Percentiles rank a stretch among this genome's conserved stretches.
phyloP scores from a whole-genome alignment of 2,113 vertebrate species.

The Amphilophus citrinellus region DNA sequence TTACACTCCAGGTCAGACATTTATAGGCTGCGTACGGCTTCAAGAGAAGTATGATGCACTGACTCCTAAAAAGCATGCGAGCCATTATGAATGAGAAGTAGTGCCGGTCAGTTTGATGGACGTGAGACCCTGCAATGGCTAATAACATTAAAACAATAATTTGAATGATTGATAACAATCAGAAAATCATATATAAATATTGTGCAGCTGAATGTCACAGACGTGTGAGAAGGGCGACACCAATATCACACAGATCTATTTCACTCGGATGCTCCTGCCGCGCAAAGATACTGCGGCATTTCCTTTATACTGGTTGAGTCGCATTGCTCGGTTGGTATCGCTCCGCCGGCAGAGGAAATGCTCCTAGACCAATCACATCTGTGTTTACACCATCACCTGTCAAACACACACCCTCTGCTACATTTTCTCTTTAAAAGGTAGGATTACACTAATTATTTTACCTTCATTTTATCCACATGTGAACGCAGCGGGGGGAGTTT shows the following conservation, averaged over 20 bases:
- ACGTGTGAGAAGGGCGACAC: rapidly evolving
- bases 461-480: not conserved
- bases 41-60: not conserved
- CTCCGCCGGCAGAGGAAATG: slow-evolving; percentile 72
- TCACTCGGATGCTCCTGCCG: slow-evolving; percentile 60
- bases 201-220: rapidly evolving
- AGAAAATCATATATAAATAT: rapidly evolving
- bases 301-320: slow-evolving; percentile 56
- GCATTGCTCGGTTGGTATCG: slow-evolving; percentile 52
- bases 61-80: slow-evolving; percentile 19
- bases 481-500: not conserved
- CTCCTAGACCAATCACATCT: slow-evolving; percentile 76
- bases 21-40: not conserved
- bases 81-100: slow-evolving; percentile 77
- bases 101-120: slow-evolving; percentile 59
- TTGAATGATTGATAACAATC: not conserved
- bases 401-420: slow-evolving; percentile 67
- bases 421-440: slow-evolving; percentile 76
- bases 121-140: not conserved
- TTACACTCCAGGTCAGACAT: not conserved
- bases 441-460: slow-evolving; percentile 7
- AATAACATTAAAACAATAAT: not conserved
- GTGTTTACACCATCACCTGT: slow-evolving; percentile 82
- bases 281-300: slow-evolving; percentile 82
- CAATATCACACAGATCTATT: slow-evolving; percentile 48